Percentiles rank a stretch among this genome's conserved stretches.
These are phyloP conservation scores for Apotomis turbidana DNA, from an alignment of 2,888 invertebrate genomes.

Conservation along the genomic window DNA sequence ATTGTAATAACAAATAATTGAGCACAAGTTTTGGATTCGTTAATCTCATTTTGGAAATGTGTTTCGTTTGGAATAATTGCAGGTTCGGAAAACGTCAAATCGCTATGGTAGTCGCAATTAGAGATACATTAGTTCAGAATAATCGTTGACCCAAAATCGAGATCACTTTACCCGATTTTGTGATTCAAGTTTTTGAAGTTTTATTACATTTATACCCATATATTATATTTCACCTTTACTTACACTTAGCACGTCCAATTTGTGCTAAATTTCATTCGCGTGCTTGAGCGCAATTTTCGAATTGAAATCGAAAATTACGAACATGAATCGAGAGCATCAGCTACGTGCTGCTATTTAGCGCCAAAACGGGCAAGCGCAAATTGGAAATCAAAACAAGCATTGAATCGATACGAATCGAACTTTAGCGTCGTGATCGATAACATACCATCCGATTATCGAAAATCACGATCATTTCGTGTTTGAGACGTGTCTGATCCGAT, in stretches of 20 bases:
- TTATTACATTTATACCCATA: slow-evolving; percentile 1
- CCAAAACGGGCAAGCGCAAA: slow-evolving; percentile 80
- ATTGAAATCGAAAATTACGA: slow-evolving; percentile 76
- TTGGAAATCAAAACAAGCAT: slow-evolving; percentile 83
- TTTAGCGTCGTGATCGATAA: slow-evolving; percentile 80
- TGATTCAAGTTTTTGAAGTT: neutral
- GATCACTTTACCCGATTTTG: neutral
- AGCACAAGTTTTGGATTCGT: slow-evolving; percentile 65
- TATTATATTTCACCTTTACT: slow-evolving; percentile 38
- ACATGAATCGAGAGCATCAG: slow-evolving; percentile 61
- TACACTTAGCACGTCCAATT: slow-evolving; percentile 38
- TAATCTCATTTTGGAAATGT: slow-evolving; percentile 63
- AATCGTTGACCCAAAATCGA: neutral
- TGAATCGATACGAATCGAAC: slow-evolving; percentile 80
- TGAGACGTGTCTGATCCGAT: slow-evolving; percentile 43
- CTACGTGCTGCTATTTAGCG: slow-evolving; percentile 83
- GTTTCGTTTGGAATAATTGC: slow-evolving; percentile 53
- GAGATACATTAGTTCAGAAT: slow-evolving; percentile 21
- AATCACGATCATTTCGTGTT: slow-evolving; percentile 76
- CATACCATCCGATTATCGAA: slow-evolving; percentile 77
- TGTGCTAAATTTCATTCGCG: slow-evolving; percentile 37
- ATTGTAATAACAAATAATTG: slow-evolving; percentile 70
- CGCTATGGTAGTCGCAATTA: slow-evolving; percentile 34
- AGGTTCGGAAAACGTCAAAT: slow-evolving; percentile 36
- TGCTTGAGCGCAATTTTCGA: slow-evolving; percentile 59